A percentile compares a stretch with the other conserved stretches of the same genome.
These are phyloP conservation scores for Acrobasis consociella DNA, from an alignment of 2,888 invertebrate species.

Conservation along the genomic window DNA sequence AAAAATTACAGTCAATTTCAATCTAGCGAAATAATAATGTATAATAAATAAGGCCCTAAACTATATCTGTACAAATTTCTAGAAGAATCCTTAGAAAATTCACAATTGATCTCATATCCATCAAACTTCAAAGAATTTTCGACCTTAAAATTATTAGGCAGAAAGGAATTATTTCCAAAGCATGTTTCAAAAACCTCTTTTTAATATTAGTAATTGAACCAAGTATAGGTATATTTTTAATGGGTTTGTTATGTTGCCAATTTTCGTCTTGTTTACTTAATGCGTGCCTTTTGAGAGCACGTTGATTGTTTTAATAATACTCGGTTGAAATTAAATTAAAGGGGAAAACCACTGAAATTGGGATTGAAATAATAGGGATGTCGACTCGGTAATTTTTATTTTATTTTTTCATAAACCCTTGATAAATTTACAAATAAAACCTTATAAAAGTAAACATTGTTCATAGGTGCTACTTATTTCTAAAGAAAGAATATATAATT, in stretches of 20 bases:
- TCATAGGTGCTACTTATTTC: too few relatives aligned
- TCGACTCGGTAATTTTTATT: too few relatives aligned
- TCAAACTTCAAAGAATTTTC: background rate
- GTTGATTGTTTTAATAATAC: background rate
- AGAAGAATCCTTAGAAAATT: background rate
- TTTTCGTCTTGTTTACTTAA: background rate
- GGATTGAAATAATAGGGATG: too few relatives aligned
- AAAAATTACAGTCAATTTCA: too few relatives aligned
- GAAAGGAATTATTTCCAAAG: background rate
- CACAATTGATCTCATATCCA: background rate
- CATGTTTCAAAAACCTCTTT: background rate
- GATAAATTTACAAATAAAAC: too few relatives aligned
- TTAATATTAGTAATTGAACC: background rate
- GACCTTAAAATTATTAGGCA: background rate
- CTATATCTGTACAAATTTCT: background rate
- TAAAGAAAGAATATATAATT: too few relatives aligned
- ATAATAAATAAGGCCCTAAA: background rate
- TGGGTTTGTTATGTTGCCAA: background rate
- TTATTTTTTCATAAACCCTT: too few relatives aligned
- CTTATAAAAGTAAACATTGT: too few relatives aligned
- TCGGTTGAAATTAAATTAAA: background rate
- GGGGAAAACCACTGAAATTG: background rate
- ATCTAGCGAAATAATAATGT: background rate
- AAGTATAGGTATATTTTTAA: background rate
- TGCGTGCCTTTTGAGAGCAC: background rate